Evolutionary conservation across 2,888 invertebrate species (phyloP), one percentile per base, ranked within the genome.

Genomic region (Phytoseiulus persimilis): DNA sequence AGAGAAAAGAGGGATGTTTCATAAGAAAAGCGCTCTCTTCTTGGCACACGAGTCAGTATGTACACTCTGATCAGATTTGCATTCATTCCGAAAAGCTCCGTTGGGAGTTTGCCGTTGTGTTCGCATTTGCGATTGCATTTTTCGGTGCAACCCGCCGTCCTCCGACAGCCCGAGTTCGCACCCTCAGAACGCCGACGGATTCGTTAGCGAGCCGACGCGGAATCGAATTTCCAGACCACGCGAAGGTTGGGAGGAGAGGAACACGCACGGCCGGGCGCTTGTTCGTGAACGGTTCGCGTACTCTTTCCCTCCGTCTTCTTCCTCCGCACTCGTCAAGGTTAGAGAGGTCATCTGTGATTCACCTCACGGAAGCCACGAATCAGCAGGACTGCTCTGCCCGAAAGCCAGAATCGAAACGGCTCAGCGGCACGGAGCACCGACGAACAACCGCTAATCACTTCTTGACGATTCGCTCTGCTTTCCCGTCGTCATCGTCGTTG

Each of bases 41-140:
- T 28, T 28, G 65, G 65, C 65, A 28, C 65, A 18, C 65, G 65
- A 65, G 65, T 18, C 9, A 65, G 65, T 65, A 65, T 65, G 65
- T 65, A 65, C 65, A 65, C 65, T 65, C 65, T 65, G 65, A 65
- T 65, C 65, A 65, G 65, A 65, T 65, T 65, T 65, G 65, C 65
- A 65, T 65, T 65, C 65, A 65, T 65, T 23, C 65, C 18, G 65
- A 65, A 65, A 65, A 65, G 65, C 65, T 65, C 65, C 65, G 65
- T 14, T 65, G 65, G 65, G 65, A 65, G 65, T 65, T 65, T 65
- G 65, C 5, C 28, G 14, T 65, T 65, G 65, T 65, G 18, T 65
- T 6, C 65, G 65, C 65, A 23, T 14, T 65, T 65, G 65, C 65
- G 18, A 65, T 65, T 65, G 65, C 65, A 65, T 65, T 65, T 65